Base-by-base conservation (phyloP, 2,797 vertebrate species). In the Furcifer pardalis region DNA sequence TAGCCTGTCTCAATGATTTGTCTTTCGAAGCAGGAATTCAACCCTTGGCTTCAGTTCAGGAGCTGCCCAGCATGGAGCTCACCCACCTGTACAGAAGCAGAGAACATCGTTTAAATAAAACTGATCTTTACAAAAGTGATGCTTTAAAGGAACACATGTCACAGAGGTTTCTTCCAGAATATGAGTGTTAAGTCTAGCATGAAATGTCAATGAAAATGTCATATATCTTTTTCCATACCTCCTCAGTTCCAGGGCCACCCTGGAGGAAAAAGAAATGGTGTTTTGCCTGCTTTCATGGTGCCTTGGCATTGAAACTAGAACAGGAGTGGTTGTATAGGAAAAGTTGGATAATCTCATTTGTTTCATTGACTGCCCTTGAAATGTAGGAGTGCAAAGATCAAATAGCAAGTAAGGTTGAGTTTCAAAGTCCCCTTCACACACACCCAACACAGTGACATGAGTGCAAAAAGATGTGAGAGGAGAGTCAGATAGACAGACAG, bases 261-360 rank as follows among this genome's bases (percentile, higher is more conserved):
- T 46, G 35, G 59, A 81, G 56, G 46, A 25, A 21, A 12, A n/a
- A 9, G 5, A 40, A 56, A 56, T 66, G 49, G 23, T 82, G 66
- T 46, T 83, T n/a, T 83, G 71, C 40, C 86, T 44, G 82, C 52
- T 83, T 86, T 72, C 44, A 25, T 74, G 37, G 49, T 81, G 76
- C 65, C 88, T 90, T 82, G 86, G 65, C 84, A 88, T 89, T 81
- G 44, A 75, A 62, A 49, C 46, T 90, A 0, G 86, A 93, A 89
- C 17, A 89, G 83, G 72, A 60, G 86, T 76, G 1, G 2, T 68
- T 72, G 79, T 92, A 91, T 90, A 79, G 87, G 0, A 75, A 78
- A 83, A 86, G 74, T 88, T 91, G 63, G 84, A 90, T 89, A 89
- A 92, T 86, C 65, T 80, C 77, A 84, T 94, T 92, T 81, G 86